A percentile compares a stretch with the other conserved stretches of the same genome.
These are phyloP conservation scores for Simalia tracyae DNA, from an alignment of 2,797 vertebrate genomes.

Conservation along the genomic window DNA sequence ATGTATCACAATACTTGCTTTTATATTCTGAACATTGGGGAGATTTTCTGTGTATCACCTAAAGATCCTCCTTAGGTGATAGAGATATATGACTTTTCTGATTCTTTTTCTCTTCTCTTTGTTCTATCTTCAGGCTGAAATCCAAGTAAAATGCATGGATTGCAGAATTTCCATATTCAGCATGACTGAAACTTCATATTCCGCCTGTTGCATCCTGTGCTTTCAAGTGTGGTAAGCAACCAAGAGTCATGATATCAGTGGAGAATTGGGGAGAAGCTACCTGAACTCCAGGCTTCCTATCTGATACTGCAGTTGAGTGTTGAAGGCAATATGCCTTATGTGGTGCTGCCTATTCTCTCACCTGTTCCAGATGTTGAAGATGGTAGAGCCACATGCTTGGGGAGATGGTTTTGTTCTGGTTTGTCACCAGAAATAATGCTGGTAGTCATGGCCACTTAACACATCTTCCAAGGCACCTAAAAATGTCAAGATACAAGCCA, in stretches of 20 bases:
- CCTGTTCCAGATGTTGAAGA: not conserved
- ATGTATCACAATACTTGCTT: not conserved
- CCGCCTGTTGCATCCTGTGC: not conserved
- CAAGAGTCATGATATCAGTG: not conserved
- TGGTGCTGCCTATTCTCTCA: not conserved
- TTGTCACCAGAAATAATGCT: not conserved
- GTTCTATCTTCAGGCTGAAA: not conserved
- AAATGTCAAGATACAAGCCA: not conserved
- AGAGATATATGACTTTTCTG: not conserved
- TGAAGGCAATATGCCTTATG: not conserved
- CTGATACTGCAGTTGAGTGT: not conserved
- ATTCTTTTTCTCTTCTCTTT: not conserved
- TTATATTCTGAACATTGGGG: not conserved
- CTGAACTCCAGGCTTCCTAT: not conserved
- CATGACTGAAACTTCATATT: not conserved
- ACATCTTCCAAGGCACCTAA: not conserved
- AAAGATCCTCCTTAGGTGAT: not conserved
- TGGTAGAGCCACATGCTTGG: not conserved
- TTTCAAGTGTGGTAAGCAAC: not conserved
- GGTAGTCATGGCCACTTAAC: not conserved
- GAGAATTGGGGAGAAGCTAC: not conserved
- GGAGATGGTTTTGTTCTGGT: not conserved
- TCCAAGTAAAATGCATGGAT: not conserved
- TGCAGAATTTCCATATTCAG: not conserved
- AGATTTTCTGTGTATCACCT: not conserved